Conservation (phyloP, 2,113 vertebrate genomes). For the Leptosomus discolor region DNA sequence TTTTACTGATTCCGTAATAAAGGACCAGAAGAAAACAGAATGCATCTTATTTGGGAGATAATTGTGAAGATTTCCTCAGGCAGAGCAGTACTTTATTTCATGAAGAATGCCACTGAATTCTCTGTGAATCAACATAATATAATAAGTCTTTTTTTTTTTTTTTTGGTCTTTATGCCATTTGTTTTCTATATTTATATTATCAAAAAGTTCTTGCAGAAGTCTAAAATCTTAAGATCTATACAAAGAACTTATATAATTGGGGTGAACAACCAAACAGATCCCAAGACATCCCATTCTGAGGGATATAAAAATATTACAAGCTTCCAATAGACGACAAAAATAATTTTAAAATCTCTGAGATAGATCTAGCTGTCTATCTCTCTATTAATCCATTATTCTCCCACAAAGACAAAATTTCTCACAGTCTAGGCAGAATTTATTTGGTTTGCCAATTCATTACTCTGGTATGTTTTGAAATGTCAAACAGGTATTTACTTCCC, state of each 20-base stretch:
- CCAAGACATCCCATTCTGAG: neutral
- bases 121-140: neutral
- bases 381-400: neutral
- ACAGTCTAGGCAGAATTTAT: neutral
- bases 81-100: neutral
- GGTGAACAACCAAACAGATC: neutral
- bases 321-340: neutral
- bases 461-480: neutral
- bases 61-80: neutral
- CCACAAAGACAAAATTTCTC: neutral
- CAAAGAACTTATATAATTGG: neutral
- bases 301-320: neutral
- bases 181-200: neutral
- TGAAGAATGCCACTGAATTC: neutral
- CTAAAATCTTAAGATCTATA: neutral
- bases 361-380: neutral
- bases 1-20: neutral
- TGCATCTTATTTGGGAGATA: neutral
- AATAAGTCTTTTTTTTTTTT: neutral
- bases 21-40: neutral
- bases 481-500: neutral
- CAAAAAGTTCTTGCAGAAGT: neutral
- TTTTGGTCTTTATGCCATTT: neutral
- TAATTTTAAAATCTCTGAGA: neutral
- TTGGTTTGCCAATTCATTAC: neutral